Percentiles rank a stretch among this genome's conserved stretches.
Conservation (phyloP, 2,113 vertebrate genomes). For the Ailurus styani region DNA sequence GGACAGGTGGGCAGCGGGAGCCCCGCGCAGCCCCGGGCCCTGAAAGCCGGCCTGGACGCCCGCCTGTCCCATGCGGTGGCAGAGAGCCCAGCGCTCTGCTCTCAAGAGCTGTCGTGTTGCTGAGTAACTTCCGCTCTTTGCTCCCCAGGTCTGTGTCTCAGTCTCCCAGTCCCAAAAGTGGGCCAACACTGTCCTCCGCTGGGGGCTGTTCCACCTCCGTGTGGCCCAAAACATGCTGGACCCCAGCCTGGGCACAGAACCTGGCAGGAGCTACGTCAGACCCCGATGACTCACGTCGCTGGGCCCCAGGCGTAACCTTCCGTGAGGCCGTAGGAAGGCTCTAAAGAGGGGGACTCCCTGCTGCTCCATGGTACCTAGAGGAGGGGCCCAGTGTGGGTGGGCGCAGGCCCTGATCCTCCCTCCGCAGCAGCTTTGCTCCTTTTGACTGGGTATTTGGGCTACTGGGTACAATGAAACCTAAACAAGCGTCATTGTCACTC, state of each 20-base stretch:
- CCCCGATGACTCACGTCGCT: fast-evolving
- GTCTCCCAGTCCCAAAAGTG: neutral
- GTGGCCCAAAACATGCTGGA: fast-evolving
- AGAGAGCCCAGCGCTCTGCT: neutral
- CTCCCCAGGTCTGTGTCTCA: neutral
- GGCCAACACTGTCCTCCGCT: fast-evolving
- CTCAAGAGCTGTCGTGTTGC: fast-evolving
- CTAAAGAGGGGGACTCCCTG: neutral
- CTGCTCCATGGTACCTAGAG: neutral
- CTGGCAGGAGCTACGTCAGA: fast-evolving
- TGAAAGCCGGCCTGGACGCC: neutral
- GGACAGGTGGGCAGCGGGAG: neutral
- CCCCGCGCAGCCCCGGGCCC: neutral
- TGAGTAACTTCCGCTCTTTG: fast-evolving
- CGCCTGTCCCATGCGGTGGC: fast-evolving
- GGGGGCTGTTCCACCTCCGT: neutral
- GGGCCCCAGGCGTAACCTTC: neutral
- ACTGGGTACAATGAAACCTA: fast-evolving
- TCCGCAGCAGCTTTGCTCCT: neutral
- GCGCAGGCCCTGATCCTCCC: neutral
- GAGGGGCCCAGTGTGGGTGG: neutral
- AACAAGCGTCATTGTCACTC: fast-evolving
- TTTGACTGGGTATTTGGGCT: neutral
- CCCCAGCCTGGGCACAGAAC: fast-evolving
- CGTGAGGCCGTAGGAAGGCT: neutral